Conservation (phyloP, 2,797 vertebrate genomes). For the Danio choprae region DNA sequence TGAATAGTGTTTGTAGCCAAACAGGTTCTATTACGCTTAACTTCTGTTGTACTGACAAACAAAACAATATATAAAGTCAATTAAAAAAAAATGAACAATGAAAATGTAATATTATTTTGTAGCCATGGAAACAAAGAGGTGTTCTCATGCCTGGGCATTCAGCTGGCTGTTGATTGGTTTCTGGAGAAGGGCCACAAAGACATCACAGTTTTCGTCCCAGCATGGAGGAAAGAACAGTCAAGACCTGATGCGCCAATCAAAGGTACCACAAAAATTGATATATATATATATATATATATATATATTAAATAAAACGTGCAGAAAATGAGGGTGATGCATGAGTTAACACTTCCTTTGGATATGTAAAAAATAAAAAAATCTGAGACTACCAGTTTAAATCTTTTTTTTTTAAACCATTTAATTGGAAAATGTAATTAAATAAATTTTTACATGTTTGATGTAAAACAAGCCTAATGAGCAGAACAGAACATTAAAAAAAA, state of each 20-base stretch:
- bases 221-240: constrained; percentile 98
- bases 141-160: constrained; percentile 97
- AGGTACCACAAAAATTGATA: constrained; percentile 82
- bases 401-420: neutral
- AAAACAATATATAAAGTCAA: neutral
- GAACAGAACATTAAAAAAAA: neutral
- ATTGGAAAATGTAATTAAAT: neutral
- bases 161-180: constrained; percentile 98
- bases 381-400: neutral
- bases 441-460: neutral
- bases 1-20: neutral
- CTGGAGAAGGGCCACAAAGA: constrained; percentile 97
- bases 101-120: constrained; percentile 68
- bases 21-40: neutral
- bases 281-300: constrained; percentile 54
- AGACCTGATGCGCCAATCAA: constrained; percentile 95
- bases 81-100: neutral
- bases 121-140: constrained; percentile 99
- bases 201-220: constrained; percentile 98
- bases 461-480: neutral
- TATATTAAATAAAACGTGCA: constrained; percentile 83
- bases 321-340: constrained; percentile 82
- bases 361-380: neutral
- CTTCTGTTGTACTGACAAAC: neutral
- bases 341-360: neutral